Percentiles rank a stretch among this genome's conserved stretches.
Conservation (phyloP, 1,140 invertebrate species). For the Brevipalpus yothersi region DNA sequence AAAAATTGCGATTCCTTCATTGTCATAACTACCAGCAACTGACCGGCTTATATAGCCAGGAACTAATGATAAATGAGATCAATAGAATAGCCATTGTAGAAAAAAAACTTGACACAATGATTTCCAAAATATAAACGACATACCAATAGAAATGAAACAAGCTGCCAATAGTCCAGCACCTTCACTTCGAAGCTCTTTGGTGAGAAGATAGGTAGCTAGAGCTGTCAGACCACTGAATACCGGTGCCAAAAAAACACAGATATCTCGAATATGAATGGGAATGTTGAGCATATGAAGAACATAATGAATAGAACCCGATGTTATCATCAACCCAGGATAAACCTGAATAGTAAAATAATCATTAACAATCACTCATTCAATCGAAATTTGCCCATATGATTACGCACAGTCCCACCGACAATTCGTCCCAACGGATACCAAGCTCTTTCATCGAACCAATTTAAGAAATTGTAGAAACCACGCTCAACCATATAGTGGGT, state of each 20-base stretch:
- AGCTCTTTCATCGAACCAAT: slow-evolving; percentile 96
- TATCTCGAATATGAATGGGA: slow-evolving; percentile 84
- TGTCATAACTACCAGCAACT: slow-evolving; percentile 91
- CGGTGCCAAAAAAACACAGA: slow-evolving; percentile 91
- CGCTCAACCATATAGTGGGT: slow-evolving; percentile 80
- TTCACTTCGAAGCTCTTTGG: slow-evolving; percentile 82
- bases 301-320: slow-evolving; percentile 73
- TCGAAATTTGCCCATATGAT: too few species aligned
- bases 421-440: slow-evolving; percentile 95
- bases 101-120: too few species aligned
- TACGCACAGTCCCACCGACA: slow-evolving; percentile 60
- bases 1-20: slow-evolving; percentile 96
- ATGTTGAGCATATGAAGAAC: slow-evolving; percentile 69
- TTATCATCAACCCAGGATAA: slow-evolving; percentile 88
- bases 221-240: slow-evolving; percentile 89
- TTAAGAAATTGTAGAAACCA: slow-evolving; percentile 92
- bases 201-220: slow-evolving; percentile 78
- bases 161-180: slow-evolving; percentile 77
- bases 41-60: slow-evolving; percentile 91
- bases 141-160: slow-evolving; percentile 60
- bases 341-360: slow-evolving; percentile 18
- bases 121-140: too few species aligned
- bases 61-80: slow-evolving; percentile 24
- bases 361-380: too few species aligned
- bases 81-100: too few species aligned